Percentiles rank a stretch among this genome's conserved stretches.
Evolutionary conservation across 2,888 invertebrate genomes (phyloP).

Genomic region (Troilus luridus): DNA sequence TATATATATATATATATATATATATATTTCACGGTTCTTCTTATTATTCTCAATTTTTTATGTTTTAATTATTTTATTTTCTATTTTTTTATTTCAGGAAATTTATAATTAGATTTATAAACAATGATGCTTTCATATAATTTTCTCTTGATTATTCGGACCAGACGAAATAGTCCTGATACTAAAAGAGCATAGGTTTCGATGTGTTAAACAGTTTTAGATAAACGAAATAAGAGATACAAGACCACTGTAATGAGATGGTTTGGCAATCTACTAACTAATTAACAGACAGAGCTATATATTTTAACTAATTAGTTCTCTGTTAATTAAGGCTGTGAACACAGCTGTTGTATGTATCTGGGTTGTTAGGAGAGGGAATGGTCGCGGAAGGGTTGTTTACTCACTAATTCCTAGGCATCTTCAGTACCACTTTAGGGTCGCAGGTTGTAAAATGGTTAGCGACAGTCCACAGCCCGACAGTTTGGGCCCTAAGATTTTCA

Average conservation of each 20-base stretch:
- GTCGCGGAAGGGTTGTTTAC: neutral
- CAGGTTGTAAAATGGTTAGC: no score
- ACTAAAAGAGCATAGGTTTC: neutral
- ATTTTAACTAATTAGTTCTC: neutral
- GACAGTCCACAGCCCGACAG: no score
- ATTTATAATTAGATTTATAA: no score
- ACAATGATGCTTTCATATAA: neutral
- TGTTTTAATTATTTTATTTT: no score
- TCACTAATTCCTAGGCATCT: neutral
- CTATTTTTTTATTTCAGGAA: no score
- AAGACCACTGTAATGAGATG: neutral
- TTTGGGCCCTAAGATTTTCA: no score
- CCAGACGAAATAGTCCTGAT: neutral
- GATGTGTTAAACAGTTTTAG: neutral
- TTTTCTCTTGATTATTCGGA: neutral
- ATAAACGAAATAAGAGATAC: neutral
- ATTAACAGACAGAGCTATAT: neutral
- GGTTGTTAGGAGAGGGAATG: neutral
- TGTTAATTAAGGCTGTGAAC: neutral
- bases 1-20: no score
- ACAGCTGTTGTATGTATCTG: neutral
- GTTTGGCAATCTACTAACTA: neutral
- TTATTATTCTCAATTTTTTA: no score
- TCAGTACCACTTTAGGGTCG: neutral
- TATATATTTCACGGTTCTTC: no score